These are phyloP conservation scores for Sepiola atlantica DNA, from an alignment of 2,888 invertebrate genomes.

Conservation along the genomic window DNA sequence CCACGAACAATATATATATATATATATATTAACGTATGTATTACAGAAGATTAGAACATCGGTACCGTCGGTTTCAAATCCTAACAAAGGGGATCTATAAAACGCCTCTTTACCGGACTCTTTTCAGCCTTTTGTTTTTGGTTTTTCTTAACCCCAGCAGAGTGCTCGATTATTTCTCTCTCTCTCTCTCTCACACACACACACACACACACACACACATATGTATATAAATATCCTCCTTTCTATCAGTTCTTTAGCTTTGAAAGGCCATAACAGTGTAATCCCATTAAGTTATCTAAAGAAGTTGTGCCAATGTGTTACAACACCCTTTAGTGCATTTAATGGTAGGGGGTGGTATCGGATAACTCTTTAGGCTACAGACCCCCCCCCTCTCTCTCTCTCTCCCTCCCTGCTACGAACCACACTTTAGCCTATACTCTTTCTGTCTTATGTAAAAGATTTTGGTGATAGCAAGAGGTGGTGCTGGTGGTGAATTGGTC, in stretches of 20 bases:
- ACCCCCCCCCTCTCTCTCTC: neutral
- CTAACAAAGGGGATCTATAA: no score
- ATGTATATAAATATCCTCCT: no score
- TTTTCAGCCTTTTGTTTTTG: no score
- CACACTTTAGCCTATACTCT: neutral
- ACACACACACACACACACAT: no score
- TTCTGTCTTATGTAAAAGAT: neutral
- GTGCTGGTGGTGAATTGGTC: neutral
- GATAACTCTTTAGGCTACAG: neutral
- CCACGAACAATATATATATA: no score
- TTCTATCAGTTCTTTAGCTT: neutral
- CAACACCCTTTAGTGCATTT: neutral
- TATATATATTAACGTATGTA: no score
- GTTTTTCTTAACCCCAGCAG: no score
- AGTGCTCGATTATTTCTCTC: no score
- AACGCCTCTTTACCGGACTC: no score
- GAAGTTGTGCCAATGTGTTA: slow-evolving; percentile 15
- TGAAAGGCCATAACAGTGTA: neutral
- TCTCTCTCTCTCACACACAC: no score
- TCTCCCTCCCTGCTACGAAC: neutral
- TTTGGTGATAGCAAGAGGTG: neutral
- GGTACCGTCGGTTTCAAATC: no score
- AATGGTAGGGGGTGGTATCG: neutral
- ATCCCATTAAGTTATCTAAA: slow-evolving; percentile 24
- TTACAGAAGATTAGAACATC: no score